These are phyloP conservation scores for Magallana angulata DNA, from an alignment of 1,140 invertebrate genomes.

Conservation along the genomic window DNA sequence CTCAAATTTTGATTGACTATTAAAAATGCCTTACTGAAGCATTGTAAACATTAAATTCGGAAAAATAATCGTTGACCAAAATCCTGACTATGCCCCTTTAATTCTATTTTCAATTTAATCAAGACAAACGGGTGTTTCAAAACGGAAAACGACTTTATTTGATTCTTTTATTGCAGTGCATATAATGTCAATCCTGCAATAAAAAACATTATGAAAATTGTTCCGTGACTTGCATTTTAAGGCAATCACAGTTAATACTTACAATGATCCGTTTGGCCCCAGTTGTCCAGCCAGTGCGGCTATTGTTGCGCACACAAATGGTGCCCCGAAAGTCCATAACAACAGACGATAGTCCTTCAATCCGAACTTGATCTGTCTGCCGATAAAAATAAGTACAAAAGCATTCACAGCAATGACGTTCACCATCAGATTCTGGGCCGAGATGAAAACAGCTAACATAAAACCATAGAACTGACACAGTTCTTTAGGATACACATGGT, in stretches of 20 bases:
- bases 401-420: conserved; percentile 62
- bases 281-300: conserved; percentile 50
- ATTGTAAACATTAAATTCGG: too few relatives aligned
- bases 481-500: conserved; percentile 56
- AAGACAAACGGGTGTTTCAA: too few relatives aligned
- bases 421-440: conserved; percentile 62
- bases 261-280: conserved; percentile 63
- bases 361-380: conserved; percentile 57
- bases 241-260: conserved; percentile 37
- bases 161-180: too few relatives aligned
- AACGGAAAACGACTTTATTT: too few relatives aligned
- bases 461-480: conserved; percentile 61
- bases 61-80: too few relatives aligned
- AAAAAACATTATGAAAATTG: too few relatives aligned
- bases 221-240: too few relatives aligned
- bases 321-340: conserved; percentile 54
- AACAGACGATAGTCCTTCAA: conserved; percentile 54
- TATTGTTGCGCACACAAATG: conserved; percentile 51
- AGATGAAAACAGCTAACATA: conserved; percentile 58
- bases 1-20: too few relatives aligned
- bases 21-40: too few relatives aligned
- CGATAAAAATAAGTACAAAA: conserved; percentile 60
- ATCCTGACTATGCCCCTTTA: too few relatives aligned
- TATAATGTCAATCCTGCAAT: too few relatives aligned
- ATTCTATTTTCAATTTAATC: too few relatives aligned